Conservation (phyloP, 2,888 invertebrate genomes). For the Anticlea derivata region DNA sequence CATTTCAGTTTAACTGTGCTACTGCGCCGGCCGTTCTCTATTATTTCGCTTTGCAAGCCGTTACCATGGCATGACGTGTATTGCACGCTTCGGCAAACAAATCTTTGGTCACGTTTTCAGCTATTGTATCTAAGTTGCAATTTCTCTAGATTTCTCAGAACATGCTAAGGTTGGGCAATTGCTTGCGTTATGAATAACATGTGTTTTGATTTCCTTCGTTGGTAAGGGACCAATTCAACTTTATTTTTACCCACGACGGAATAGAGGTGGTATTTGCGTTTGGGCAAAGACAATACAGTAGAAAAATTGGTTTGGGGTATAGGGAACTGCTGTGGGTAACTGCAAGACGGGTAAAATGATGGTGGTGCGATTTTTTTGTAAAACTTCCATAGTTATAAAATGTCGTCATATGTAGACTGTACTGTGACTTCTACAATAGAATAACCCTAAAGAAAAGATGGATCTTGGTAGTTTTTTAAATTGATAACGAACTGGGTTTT, state of each 20-base stretch:
- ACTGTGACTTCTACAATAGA: no score
- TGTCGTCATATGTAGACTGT: no score
- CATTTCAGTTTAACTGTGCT: slow-evolving; percentile 8
- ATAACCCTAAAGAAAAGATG: no score
- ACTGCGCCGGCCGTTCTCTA: neutral
- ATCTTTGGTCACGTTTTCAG: slow-evolving; percentile 21
- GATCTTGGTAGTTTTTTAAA: no score
- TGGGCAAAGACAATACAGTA: no score
- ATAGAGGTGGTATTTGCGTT: neutral
- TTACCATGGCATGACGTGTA: slow-evolving; percentile 19
- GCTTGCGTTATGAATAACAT: neutral
- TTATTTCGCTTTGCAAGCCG: slow-evolving; percentile 18
- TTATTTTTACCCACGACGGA: neutral
- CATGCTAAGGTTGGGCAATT: slow-evolving; percentile 16
- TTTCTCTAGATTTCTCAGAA: slow-evolving; percentile 19
- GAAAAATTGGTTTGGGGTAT: no score
- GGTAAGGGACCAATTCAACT: slow-evolving; percentile 54
- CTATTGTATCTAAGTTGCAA: slow-evolving; percentile 10
- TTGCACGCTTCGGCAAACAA: slow-evolving; percentile 19
- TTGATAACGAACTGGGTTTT: no score
- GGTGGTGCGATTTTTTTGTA: no score
- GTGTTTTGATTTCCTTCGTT: slow-evolving; percentile 39
- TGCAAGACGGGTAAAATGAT: no score
- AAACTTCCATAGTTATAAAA: no score
- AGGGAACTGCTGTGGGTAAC: no score